These are phyloP conservation scores for Drosophila picticornis DNA, from an alignment of 2,888 invertebrate species.

Conservation along the genomic window DNA sequence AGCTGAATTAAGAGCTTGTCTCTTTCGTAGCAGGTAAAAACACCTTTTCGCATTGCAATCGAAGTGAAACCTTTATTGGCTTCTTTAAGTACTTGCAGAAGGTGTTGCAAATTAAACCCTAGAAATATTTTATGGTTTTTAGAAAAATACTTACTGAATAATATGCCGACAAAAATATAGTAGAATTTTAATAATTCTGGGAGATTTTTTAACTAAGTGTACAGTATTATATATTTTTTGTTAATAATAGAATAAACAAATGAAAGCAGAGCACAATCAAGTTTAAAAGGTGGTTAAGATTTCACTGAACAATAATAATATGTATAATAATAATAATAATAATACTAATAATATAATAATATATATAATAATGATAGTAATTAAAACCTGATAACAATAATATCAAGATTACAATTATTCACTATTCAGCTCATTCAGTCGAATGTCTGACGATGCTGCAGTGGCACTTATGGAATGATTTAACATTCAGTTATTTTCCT, in stretches of 20 bases:
- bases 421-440: slow-evolving; percentile 1
- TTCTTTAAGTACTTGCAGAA: background rate
- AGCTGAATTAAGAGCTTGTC: background rate
- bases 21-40: background rate
- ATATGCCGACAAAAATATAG: no score
- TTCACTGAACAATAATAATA: background rate
- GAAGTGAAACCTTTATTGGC: background rate
- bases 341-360: no score
- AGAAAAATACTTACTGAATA: background rate
- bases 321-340: no score
- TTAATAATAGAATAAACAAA: background rate
- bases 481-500: slow-evolving; percentile 13
- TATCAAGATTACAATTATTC: background rate
- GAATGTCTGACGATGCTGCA: slow-evolving; percentile 17
- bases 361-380: no score
- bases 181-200: no score
- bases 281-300: background rate
- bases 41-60: background rate
- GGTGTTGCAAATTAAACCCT: background rate
- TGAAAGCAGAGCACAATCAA: background rate
- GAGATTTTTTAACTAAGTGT: background rate
- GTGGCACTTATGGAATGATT: slow-evolving; percentile 41
- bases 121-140: background rate
- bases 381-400: background rate
- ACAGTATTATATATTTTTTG: background rate